phyloP scores from a whole-genome alignment of 2,113 vertebrate species.

The Labeo rohita region DNA sequence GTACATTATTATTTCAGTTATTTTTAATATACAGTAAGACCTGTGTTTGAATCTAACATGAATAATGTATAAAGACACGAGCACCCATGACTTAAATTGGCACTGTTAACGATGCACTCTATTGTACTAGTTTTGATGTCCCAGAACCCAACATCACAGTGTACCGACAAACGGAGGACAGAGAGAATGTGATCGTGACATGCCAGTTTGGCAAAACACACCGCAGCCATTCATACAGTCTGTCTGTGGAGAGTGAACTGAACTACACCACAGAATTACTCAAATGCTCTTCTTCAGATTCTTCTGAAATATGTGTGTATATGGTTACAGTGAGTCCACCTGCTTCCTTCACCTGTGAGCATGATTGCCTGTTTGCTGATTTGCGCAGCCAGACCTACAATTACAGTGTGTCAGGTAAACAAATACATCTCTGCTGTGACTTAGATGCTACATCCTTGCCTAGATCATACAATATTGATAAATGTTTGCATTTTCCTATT shows the following conservation, averaged over 20 bases:
- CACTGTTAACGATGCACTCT: background rate
- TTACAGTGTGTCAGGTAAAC: background rate
- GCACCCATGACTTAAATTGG: background rate
- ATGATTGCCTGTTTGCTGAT: too few species aligned
- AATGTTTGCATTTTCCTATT: background rate
- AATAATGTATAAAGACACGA: background rate
- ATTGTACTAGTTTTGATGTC: background rate
- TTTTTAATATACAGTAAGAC: too few species aligned
- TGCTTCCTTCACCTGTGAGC: slow-evolving; percentile 31
- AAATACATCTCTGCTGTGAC: background rate
- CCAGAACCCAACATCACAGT: slow-evolving; percentile 10
- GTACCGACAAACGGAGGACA: background rate
- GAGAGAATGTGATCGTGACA: too few species aligned
- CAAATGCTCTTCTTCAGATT: background rate
- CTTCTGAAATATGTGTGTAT: background rate
- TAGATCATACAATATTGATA: background rate
- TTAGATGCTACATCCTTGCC: background rate
- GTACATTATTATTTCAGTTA: background rate
- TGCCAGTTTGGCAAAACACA: too few species aligned
- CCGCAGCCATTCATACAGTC: background rate
- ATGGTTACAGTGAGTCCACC: slow-evolving; percentile 29
- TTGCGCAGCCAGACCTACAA: background rate
- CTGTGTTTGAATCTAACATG: background rate
- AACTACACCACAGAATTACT: background rate
- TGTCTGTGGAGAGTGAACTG: background rate